These are phyloP conservation scores for Bovichtus diacanthus DNA, from an alignment of 2,797 vertebrate species.

Conservation along the genomic window DNA sequence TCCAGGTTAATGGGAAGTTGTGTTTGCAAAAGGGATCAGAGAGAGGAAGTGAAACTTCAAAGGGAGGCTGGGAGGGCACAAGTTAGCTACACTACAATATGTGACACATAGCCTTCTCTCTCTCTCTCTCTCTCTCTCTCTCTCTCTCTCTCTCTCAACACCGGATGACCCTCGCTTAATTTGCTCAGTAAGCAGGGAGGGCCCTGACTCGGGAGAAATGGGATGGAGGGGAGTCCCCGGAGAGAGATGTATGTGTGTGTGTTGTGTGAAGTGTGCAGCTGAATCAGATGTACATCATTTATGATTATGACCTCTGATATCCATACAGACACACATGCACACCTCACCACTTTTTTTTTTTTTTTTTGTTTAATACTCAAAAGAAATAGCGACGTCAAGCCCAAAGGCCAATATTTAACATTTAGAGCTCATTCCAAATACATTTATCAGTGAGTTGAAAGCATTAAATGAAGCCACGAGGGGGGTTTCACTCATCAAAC, in stretches of 20 bases:
- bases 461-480: slow-evolving; percentile 47
- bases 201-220: slow-evolving; percentile 64
- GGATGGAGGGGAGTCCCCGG: slow-evolving; percentile 59
- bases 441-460: slow-evolving; percentile 49
- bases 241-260: slow-evolving; percentile 33
- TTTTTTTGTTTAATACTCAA: slow-evolving; percentile 10
- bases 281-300: slow-evolving; percentile 67
- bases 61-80: slow-evolving; percentile 40
- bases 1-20: slow-evolving; percentile 62
- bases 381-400: slow-evolving; percentile 25
- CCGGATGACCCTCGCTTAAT: slow-evolving; percentile 67
- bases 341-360: slow-evolving; percentile 20
- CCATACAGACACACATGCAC: slow-evolving; percentile 2
- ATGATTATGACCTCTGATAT: slow-evolving; percentile 45
- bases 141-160: slow-evolving; percentile 61
- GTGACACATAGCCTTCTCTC: slow-evolving; percentile 32
- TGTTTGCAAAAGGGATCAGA: slow-evolving; percentile 38
- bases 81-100: slow-evolving; percentile 44
- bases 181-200: slow-evolving; percentile 67
- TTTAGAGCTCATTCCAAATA: slow-evolving; percentile 36
- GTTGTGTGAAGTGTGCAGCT: slow-evolving; percentile 36
- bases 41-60: slow-evolving; percentile 60
- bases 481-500: slow-evolving; percentile 56
- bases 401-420: slow-evolving; percentile 51
- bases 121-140: slow-evolving; percentile 10